These are phyloP conservation scores for Heliocidaris tuberculata DNA, from an alignment of 35 echinoderm and acorn worm genomes.

Conservation along the genomic window DNA sequence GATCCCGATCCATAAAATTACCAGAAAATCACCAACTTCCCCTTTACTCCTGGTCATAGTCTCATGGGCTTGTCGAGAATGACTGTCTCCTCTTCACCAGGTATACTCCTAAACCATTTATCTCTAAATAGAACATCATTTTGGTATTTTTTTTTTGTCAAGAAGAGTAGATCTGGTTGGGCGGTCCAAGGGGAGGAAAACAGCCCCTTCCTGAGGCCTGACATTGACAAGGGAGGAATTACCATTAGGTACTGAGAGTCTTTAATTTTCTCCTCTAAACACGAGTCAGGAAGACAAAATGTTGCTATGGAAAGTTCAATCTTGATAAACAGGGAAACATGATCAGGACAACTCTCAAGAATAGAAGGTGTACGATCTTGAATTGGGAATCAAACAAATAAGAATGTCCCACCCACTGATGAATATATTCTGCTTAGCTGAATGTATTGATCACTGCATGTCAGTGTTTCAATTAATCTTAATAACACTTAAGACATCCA, in stretches of 20 bases:
- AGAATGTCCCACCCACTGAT: background rate
- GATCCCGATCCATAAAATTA: background rate
- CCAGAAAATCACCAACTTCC: conserved; percentile 9
- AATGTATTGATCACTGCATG: background rate
- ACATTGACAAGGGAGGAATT: background rate
- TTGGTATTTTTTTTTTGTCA: background rate
- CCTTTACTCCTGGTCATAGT: background rate
- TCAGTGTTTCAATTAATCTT: background rate
- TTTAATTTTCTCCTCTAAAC: background rate
- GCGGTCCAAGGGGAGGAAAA: background rate
- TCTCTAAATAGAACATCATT: background rate
- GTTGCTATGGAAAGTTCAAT: background rate
- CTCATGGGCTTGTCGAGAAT: background rate
- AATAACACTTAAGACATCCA: background rate
- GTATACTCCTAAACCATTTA: background rate
- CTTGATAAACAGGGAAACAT: background rate
- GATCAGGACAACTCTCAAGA: background rate
- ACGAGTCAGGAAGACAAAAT: background rate
- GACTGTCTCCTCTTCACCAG: background rate
- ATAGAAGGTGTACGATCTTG: background rate
- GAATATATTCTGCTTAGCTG: background rate
- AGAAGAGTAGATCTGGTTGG: background rate
- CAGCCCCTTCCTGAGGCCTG: background rate
- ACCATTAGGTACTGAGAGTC: background rate
- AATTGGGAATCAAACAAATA: background rate